Base-by-base conservation (phyloP, 2,888 invertebrate genomes). In the Seladonia tumulorum region DNA sequence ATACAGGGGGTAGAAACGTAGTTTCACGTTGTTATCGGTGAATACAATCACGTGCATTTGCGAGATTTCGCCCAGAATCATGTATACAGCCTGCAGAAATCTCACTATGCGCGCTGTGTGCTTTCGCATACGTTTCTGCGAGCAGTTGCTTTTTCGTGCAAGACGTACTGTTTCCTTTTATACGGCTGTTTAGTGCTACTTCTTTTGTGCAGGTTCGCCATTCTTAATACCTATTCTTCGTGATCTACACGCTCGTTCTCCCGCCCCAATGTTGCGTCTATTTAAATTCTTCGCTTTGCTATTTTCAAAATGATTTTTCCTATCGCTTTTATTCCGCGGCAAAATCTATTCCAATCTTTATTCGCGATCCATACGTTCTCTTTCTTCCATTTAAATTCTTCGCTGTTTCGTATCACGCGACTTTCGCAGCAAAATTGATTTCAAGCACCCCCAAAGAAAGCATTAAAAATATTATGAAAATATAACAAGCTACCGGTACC, bases 1-100 rank as follows among this genome's bases (percentile, higher is more conserved):
- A 68, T 68, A 39, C 12, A 68, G 70, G 18, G 35, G 12, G 25
- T 66, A 70, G 45, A 78, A 80, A 68, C 29, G 25, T 53, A 22
- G 53, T 63, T 85, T 73, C 83, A 57, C 42, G 47, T 35, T 83
- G 71, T 66, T 76, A 82, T 76, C 75, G 77, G 75, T 3, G 60
- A 63, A 88, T 45, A 60, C 71, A 47, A 83, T 82, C 82, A 57
- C 45, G 72, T 18, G 57, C 53, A 47, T 77, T 83, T 82, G 78
- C 71, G 45, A 63, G 77, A 74, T 82, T 74, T 63, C 35, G n/a
- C 70, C 14, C 63, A 53, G 72, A 35, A 82, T 57, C 70, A 35
- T 16, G 25, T n/a, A 60, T 22, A n/a, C 16, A 18, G 12, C 16
- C 12, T 5, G 35, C 29, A 16, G 83, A 45, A 78, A 53, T 70